Percentiles rank a stretch among this genome's conserved stretches.
These are phyloP conservation scores for Scaptomyza caliginosa DNA, from an alignment of 2,888 invertebrate genomes.

Conservation along the genomic window DNA sequence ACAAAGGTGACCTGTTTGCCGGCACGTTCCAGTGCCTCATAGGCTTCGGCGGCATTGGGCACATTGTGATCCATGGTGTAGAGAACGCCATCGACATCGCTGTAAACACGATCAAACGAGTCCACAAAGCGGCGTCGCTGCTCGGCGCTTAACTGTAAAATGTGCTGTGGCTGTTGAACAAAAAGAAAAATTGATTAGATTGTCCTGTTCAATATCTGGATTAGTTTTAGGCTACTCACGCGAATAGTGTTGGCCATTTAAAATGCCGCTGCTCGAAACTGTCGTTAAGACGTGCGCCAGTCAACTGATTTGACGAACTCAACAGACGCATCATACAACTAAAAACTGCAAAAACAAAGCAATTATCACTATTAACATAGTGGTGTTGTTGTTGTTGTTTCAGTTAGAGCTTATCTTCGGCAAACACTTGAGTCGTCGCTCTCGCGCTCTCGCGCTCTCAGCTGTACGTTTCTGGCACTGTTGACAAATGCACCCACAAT, in stretches of 20 bases:
- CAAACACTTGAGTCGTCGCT: not conserved
- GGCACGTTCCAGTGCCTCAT: conserved; percentile 78
- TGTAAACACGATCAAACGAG: conserved; percentile 86
- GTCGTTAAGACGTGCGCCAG: conserved; percentile 19
- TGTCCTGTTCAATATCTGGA: not conserved
- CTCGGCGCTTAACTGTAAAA: conserved; percentile 70
- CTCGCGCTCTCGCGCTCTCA: not conserved
- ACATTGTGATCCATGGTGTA: conserved; percentile 79
- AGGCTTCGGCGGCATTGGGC: conserved; percentile 79
- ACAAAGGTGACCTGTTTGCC: conserved; percentile 84
- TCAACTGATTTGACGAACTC: conserved; percentile 39
- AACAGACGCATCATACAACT: conserved; percentile 15
- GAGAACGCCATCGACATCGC: conserved; percentile 87
- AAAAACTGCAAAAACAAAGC: conserved; percentile 9
- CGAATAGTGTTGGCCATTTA: conserved; percentile 11
- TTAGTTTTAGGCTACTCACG: conserved; percentile 8
- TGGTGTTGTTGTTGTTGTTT: not conserved
- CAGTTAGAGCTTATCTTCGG: conserved; percentile 17
- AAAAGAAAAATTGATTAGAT: not conserved
- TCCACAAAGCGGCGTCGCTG: conserved; percentile 83
- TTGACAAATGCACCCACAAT: conserved; percentile 11
- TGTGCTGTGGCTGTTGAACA: conserved; percentile 47
- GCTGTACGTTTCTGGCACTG: not conserved
- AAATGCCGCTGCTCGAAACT: conserved; percentile 7
- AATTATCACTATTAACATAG: conserved; percentile 15